Base-by-base conservation (phyloP, 1,140 invertebrate species). In the Drosophila nikananu region DNA sequence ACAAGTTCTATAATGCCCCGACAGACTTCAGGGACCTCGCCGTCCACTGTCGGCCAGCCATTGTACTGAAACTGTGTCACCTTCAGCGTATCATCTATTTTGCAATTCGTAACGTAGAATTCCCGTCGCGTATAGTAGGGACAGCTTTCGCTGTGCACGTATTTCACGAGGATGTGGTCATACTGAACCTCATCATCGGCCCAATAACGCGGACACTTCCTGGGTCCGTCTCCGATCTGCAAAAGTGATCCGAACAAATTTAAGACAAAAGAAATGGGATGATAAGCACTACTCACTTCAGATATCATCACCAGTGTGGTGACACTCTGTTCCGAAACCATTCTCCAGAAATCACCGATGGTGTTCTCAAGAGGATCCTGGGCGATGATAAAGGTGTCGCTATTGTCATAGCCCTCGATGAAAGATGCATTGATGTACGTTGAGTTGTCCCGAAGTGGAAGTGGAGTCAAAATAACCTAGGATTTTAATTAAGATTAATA, bases 351-450 rank as follows among this genome's bases (percentile, higher is more conserved):
- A 94, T 99, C 98, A 71, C 95, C 95, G 61, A 98, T 96, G 1
- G 98, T 99, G 67, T 95, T 95, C 32, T 97, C 97, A 60, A 99
- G 92, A 1, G 98, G 98, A 94, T 99, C 98, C 95, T 99, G 98
- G 3, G 98, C 97, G 49, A 99, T 98, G 48, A 99, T 98, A 94
- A 98, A 99, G 19, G 97, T 97, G 93, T 98, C 97, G 1, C 96
- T 96, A 93, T 98, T 98, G 90, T 99, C 97, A 92, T 99, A 99
- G 19, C 98, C 98, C 94, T 99, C 98, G 80, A 99, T 98, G 93
- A 98, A 99, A 3, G 98, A 98, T 3, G 98, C 98, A 94, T 99
- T 99, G 79, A 99, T 99, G 91, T 99, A 99, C 2, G 98, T 98
- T 30, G 97, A 98, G 92, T 97, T 97, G 92, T 99, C 98, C 84